Conservation (phyloP, 2,888 invertebrate genomes). For the Hypena proboscidalis region DNA sequence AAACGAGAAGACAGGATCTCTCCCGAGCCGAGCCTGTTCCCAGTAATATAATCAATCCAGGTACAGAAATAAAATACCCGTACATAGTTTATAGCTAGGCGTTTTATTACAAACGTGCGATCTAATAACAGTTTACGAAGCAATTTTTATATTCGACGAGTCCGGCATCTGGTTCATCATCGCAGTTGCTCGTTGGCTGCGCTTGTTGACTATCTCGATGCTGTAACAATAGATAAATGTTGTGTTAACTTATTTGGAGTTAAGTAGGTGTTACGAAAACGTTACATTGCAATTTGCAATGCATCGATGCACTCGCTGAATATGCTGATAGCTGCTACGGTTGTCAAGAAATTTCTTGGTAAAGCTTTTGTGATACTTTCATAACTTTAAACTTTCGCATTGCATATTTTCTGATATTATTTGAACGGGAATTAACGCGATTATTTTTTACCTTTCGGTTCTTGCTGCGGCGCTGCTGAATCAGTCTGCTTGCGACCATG, state of each 20-base stretch:
- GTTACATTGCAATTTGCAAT: too few species aligned
- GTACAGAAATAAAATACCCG: conserved; percentile 50
- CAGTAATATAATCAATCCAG: conserved; percentile 46
- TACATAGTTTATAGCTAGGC: conserved; percentile 21
- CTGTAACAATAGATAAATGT: conserved; percentile 48
- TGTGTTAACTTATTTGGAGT: conserved; percentile 19
- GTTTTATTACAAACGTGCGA: conserved; percentile 31
- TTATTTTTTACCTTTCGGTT: too few species aligned
- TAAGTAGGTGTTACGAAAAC: conserved; percentile 19
- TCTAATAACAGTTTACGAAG: conserved; percentile 55
- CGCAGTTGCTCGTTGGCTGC: conserved; percentile 35
- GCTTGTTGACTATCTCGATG: conserved; percentile 40
- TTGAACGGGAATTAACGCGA: too few species aligned
- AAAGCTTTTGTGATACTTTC: too few species aligned
- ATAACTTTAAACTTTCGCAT: too few species aligned
- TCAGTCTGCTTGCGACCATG: too few species aligned
- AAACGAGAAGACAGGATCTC: conserved; percentile 66
- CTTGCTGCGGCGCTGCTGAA: too few species aligned
- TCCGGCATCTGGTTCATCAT: conserved; percentile 30
- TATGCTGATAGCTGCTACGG: too few species aligned
- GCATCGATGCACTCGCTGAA: too few species aligned
- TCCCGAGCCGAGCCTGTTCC: conserved; percentile 50
- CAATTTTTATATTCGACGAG: conserved; percentile 54
- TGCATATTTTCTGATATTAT: too few species aligned
- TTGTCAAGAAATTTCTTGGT: too few species aligned